Base-by-base conservation (phyloP, 1,140 invertebrate species). In the Tetraneura akinire region DNA sequence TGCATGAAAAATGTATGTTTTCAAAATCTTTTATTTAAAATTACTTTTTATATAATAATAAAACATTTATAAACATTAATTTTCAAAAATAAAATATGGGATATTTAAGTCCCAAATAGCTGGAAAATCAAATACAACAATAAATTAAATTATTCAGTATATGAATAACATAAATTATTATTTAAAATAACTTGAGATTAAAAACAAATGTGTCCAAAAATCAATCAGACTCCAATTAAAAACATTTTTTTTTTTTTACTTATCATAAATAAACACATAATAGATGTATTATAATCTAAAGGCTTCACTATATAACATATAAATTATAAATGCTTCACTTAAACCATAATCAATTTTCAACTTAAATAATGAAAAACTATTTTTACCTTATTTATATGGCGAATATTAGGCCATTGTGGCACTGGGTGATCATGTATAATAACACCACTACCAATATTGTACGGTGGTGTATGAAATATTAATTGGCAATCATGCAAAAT, bases 391-490 rank as follows among this genome's bases (percentile, higher is more conserved):
- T 78, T 78, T 60, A 42, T 11, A 26, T 45, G 53, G 42, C 80
- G 51, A 47, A 26, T 60, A 1, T 76, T 62, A 32, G 80, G 60
- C 80, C 80, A 81, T 51, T 64, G 60, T 53, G 80, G 80, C 1
- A 68, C 29, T 37, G 82, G 82, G 80, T 76, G 87, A 57, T 93
- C 93, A 85, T 94, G 91, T 3, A 94, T 86, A 45, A 90, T 90
- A n/a, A 94, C 91, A 83, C 93, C 91, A 81, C 92, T 89, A 26
- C 91, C 88, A 47, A 78, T 60, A 82, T 92, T 93, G 83, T 95
- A 95, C 0, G 94, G 94, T 0, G 93, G 92, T 1, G 94, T 94
- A 81, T 96, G 92, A 85, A 97, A 96, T 37, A 98, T 91, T n/a
- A 97, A 86, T 84, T 94, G 92, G 53, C 91, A 91, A 68, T 92